Evolutionary conservation across 2,113 vertebrate species (phyloP).

Genomic region (Prolemur simus): DNA sequence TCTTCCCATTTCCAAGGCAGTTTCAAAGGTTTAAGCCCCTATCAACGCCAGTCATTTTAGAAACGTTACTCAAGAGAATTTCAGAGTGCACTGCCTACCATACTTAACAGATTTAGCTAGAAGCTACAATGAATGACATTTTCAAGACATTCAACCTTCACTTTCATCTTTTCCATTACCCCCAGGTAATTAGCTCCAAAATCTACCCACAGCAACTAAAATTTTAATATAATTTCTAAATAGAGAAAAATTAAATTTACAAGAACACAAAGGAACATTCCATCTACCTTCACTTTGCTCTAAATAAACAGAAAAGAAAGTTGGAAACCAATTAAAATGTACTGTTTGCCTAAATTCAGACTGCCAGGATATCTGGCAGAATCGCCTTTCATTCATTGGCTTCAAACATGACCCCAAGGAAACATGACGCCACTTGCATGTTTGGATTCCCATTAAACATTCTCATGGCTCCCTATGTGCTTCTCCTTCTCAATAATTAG

Average conservation of each 20-base stretch:
- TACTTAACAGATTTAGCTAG: not conserved
- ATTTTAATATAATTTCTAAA: constrained; percentile 19
- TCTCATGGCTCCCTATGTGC: not conserved
- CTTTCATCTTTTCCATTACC: not conserved
- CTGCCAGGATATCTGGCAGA: constrained; percentile 4
- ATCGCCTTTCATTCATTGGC: not conserved
- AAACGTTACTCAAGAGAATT: not conserved
- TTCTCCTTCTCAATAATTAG: not conserved
- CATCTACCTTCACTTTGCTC: not conserved
- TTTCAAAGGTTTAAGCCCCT: not conserved
- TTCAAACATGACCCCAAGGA: not conserved
- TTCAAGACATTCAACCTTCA: not conserved
- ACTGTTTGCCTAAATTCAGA: not conserved
- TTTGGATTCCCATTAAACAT: not conserved
- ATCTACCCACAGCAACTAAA: not conserved
- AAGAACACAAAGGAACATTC: not conserved
- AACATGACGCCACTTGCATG: not conserved
- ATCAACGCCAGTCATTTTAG: not conserved
- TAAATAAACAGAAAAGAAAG: not conserved
- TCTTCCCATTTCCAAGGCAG: not conserved
- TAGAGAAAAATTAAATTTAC: not conserved
- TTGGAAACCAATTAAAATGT: constrained; percentile 18
- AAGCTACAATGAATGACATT: not conserved
- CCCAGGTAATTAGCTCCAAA: not conserved
- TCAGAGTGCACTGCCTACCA: not conserved